Percentiles rank a stretch among this genome's conserved stretches.
phyloP scores from a whole-genome alignment of 1,140 invertebrate species.

The Solenopsis fugax region DNA sequence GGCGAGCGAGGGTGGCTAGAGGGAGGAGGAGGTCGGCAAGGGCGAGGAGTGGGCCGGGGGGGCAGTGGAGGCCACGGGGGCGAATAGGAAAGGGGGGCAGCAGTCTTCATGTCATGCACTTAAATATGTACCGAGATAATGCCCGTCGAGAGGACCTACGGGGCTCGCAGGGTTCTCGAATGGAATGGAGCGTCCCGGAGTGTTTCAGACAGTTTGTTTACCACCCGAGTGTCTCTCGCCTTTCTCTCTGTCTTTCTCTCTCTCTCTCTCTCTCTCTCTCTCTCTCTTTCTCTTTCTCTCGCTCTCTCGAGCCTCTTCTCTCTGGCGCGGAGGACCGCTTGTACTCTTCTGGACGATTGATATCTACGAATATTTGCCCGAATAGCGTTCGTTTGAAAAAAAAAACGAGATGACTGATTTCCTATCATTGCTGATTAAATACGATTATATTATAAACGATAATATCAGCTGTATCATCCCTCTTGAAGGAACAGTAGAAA shows the following conservation, averaged over 20 bases:
- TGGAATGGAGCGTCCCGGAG: slow-evolving; percentile 80
- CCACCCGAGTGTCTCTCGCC: slow-evolving; percentile 77
- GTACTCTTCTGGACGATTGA: slow-evolving; percentile 70
- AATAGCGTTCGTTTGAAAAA: slow-evolving; percentile 9
- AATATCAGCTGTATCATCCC: neutral
- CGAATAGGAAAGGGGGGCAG: slow-evolving; percentile 68
- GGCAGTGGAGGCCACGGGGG: slow-evolving; percentile 41
- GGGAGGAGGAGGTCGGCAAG: slow-evolving; percentile 21
- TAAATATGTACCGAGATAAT: slow-evolving; percentile 87
- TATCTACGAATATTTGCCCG: slow-evolving; percentile 62
- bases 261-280: neutral
- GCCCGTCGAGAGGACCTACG: slow-evolving; percentile 81
- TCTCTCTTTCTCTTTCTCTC: slow-evolving; percentile 31
- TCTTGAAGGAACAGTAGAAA: neutral
- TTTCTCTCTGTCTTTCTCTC: slow-evolving; percentile 16
- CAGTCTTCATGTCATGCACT: slow-evolving; percentile 84
- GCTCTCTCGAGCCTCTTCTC: slow-evolving; percentile 52
- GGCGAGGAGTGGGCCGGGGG: slow-evolving; percentile 31
- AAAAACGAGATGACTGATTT: slow-evolving; percentile 28
- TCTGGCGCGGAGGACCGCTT: slow-evolving; percentile 26
- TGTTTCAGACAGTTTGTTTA: slow-evolving; percentile 87
- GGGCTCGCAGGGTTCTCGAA: slow-evolving; percentile 78
- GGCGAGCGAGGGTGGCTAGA: slow-evolving; percentile 57
- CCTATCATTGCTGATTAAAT: neutral
- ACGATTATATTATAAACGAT: neutral